Evolutionary conservation across 2,888 invertebrate species (phyloP).

Genomic region (Andrena chrysosceles): DNA sequence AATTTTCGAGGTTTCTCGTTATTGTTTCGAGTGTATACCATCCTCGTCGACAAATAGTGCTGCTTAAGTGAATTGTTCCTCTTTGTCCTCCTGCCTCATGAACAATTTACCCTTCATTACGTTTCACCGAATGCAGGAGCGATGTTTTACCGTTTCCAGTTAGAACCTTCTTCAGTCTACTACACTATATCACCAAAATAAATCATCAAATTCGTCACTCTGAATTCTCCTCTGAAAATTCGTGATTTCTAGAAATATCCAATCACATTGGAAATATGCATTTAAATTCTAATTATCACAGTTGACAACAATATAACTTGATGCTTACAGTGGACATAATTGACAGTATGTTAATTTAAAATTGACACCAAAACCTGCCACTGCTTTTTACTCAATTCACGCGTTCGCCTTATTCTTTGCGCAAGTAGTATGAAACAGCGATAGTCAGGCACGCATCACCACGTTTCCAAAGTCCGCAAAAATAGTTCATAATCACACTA

Average conservation of each 20-base stretch:
- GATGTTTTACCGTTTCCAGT: constrained; percentile 1
- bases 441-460: neutral
- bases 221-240: neutral
- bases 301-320: too few relatives aligned
- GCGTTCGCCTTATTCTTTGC: neutral
- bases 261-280: neutral
- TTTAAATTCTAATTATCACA: neutral
- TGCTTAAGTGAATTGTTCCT: constrained; percentile 30
- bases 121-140: constrained; percentile 18
- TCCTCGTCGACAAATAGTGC: constrained; percentile 8
- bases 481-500: neutral
- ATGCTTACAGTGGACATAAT: neutral
- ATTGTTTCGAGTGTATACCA: constrained; percentile 3
- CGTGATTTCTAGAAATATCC: neutral
- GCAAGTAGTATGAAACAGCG: neutral
- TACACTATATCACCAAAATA: neutral
- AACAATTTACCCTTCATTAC: constrained; percentile 46
- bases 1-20: constrained; percentile 18
- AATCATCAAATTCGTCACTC: neutral
- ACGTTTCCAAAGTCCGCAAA: neutral
- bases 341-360: neutral
- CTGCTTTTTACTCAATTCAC: neutral
- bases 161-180: neutral
- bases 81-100: constrained; percentile 15
- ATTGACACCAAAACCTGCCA: neutral